phyloP scores from a whole-genome alignment of 2,113 vertebrate species.

The Phycodurus eques region DNA sequence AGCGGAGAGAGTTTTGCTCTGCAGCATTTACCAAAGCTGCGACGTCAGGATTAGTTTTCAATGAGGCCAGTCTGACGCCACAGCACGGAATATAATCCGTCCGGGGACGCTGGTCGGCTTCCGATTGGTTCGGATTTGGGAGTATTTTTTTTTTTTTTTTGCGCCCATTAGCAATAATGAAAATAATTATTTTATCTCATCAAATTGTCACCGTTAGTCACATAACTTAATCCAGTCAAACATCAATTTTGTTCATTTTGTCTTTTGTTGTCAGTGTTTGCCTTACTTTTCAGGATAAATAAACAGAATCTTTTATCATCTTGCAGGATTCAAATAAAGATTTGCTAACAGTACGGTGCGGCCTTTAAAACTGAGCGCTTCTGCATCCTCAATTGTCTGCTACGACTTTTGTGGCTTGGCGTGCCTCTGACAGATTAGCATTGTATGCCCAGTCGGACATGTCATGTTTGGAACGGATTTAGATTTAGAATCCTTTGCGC shows the following conservation, averaged over 20 bases:
- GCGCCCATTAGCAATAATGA: background rate
- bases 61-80: conserved; percentile 23
- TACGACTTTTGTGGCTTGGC: conserved; percentile 1
- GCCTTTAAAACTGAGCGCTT: conserved; percentile 29
- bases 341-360: conserved; percentile 15
- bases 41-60: conserved; percentile 18
- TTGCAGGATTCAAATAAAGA: conserved; percentile 26
- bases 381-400: conserved; percentile 19
- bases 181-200: conserved; percentile 23
- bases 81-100: conserved; percentile 1
- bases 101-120: background rate
- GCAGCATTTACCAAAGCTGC: conserved; percentile 43
- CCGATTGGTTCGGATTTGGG: background rate
- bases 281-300: conserved; percentile 4
- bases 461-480: conserved; percentile 25
- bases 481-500: conserved; percentile 21
- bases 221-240: conserved; percentile 31
- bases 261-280: conserved; percentile 16
- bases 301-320: conserved; percentile 27
- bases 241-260: conserved; percentile 22
- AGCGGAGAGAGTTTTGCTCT: conserved; percentile 24
- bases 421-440: conserved; percentile 27
- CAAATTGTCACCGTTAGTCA: conserved; percentile 28
- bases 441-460: conserved; percentile 20
- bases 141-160: background rate